Base-by-base conservation (phyloP, 2,888 invertebrate genomes). In the Rotaria sp. region DNA sequence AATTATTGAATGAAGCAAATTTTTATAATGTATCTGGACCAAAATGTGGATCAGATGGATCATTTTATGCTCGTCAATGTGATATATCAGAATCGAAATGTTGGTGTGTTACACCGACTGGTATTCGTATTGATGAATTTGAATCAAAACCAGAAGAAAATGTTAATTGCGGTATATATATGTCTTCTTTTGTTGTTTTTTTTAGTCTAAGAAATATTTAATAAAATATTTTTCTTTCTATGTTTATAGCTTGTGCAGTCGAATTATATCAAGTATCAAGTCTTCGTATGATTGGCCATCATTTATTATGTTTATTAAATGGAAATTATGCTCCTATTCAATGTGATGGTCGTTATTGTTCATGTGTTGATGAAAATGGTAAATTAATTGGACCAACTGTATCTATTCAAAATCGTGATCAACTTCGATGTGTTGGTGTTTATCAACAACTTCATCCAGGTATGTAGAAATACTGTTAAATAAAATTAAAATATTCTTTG, bases 281-380 rank as follows among this genome's bases (percentile, higher is more conserved):
- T 21, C 80, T 59, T 45, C 59, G 74, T 52, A 75, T 85, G 45
- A 75, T 86, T 55, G 86, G 86, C 48, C 85, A 80, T 59, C 85
- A 86, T 57, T 35, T 86, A 35, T 86, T 85, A 45, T 86, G 86
- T 85, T 48, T 57, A 35, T 26, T 85, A 26, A 85, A 74, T n/a
- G 86, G 86, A 50, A 86, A 86, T 50, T 86, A 86, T 85, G 86
- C 84, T 18, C 59, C 30, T 2, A 86, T 86, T 35, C 86, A 86
- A 48, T 86, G 86, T 26, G 85, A 85, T 24, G 86, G 86, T 21
- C 57, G 84, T 15, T 86, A 85, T 45, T 86, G 86, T 84, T 85
- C 86, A 15, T 86, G 86, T 85, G 86, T 86, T 45, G 84, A 86
- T 55, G 75, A 86, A 57, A 75, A 85, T 38, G 86, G 86, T 45